These are phyloP conservation scores for Phoenicopterus ruber DNA, from an alignment of 2,113 vertebrate genomes.

Conservation along the genomic window DNA sequence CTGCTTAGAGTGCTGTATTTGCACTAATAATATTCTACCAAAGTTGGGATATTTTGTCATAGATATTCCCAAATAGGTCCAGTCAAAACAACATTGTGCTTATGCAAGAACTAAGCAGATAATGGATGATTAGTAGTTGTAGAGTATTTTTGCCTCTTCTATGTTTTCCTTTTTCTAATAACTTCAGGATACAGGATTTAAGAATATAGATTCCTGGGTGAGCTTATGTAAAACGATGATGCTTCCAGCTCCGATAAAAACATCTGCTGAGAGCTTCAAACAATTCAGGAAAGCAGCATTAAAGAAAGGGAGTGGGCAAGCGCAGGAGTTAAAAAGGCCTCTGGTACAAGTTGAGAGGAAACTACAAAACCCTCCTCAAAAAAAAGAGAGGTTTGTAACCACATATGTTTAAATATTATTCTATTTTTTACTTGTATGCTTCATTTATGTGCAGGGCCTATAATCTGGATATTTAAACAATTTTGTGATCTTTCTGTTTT, in stretches of 20 bases:
- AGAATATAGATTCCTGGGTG: constrained; percentile 85
- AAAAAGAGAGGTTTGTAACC: constrained; percentile 59
- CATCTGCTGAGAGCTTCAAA: constrained; percentile 86
- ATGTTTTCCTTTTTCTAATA: not conserved
- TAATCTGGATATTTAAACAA: not conserved
- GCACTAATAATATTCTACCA: not conserved
- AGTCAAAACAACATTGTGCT: not conserved
- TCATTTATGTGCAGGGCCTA: not conserved
- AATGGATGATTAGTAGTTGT: not conserved
- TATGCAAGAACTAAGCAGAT: not conserved
- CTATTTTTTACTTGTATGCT: not conserved
- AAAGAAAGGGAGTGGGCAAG: constrained; percentile 78
- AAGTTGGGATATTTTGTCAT: not conserved
- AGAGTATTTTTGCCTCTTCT: not conserved
- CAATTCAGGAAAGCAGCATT: constrained; percentile 84
- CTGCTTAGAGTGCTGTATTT: not conserved
- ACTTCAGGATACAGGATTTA: constrained; percentile 80
- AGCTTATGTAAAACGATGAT: constrained; percentile 76
- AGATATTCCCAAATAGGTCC: not conserved
- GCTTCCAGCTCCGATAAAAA: constrained; percentile 71
- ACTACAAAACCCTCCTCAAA: constrained; percentile 15
- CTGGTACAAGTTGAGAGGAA: constrained; percentile 54
- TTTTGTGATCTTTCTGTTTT: not conserved
- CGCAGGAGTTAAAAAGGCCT: constrained; percentile 61
- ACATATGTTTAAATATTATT: not conserved